Evolutionary conservation across 2,797 vertebrate species (phyloP).

Genomic region (Lutjanus argentimaculatus): DNA sequence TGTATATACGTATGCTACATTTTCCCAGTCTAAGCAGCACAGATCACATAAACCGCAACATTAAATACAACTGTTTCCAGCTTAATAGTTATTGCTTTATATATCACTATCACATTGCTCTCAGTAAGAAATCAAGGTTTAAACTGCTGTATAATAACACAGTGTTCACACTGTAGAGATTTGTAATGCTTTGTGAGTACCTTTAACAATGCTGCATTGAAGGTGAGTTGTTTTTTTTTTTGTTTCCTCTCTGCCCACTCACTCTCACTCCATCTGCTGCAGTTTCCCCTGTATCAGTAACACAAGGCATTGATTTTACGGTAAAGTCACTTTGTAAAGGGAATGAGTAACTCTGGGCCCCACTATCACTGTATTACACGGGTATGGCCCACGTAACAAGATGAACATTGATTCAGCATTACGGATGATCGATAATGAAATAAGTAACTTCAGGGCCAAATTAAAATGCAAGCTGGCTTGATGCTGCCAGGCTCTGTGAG

Average conservation of each 20-base stretch:
- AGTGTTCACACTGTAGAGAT: slow-evolving; percentile 34
- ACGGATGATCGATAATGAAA: slow-evolving; percentile 99
- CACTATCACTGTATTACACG: slow-evolving; percentile 98
- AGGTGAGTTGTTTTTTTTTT: slow-evolving; percentile 70
- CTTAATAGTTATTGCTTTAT: slow-evolving; percentile 27
- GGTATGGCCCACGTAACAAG: slow-evolving; percentile 98
- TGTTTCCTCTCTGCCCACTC: slow-evolving; percentile 74
- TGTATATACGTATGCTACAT: not conserved
- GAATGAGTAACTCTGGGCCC: slow-evolving; percentile 96
- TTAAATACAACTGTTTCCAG: slow-evolving; percentile 20
- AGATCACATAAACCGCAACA: slow-evolving; percentile 24
- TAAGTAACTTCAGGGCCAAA: slow-evolving; percentile 98
- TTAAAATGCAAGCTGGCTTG: slow-evolving; percentile 97
- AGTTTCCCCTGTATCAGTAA: slow-evolving; percentile 91
- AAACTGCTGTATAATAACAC: slow-evolving; percentile 22
- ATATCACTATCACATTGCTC: not conserved
- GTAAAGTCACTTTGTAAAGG: slow-evolving; percentile 98
- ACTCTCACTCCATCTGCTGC: slow-evolving; percentile 81
- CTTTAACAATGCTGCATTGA: slow-evolving; percentile 60
- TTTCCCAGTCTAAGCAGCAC: not conserved
- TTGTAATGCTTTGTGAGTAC: slow-evolving; percentile 37
- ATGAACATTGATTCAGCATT: slow-evolving; percentile 99
- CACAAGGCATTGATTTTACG: slow-evolving; percentile 97
- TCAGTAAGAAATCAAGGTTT: slow-evolving; percentile 9
- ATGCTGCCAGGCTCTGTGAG: slow-evolving; percentile 90